Evolutionary conservation across 2,888 invertebrate genomes (phyloP), one percentile per base, ranked within the genome.

Genomic region (Disparrhopalites patrizii): DNA sequence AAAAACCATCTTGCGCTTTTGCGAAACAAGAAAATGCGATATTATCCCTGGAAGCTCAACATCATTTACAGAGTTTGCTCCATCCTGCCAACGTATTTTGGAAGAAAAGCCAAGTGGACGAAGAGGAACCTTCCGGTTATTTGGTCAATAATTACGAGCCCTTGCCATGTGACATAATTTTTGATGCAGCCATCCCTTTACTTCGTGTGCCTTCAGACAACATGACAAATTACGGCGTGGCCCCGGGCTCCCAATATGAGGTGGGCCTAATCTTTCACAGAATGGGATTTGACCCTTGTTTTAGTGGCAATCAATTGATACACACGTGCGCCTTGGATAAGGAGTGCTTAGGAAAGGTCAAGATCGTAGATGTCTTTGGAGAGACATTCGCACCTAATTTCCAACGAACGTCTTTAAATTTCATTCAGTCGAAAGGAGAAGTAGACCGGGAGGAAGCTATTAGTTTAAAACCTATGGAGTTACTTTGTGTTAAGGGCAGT

Each of bases 1-100:
- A 96, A 66, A 23, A 8, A 23, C 47, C 47, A 2, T 23, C 47
- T 2, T 47, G 47, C n/a, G 47, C 8, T 3, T 3, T 8, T 4
- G 3, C 23, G 3, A 13, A 47, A 15, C 3, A 20, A 3, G 8
- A 5, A 3, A 40, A 40, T 15, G 3, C 3, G 4, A 3, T 13
- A 3, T 47, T 47, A 13, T 47, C 47, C 3, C n/a, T 47, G 23
- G 47, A 47, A 23, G 47, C 47, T 10, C 47, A 47, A 7, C 47
- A 47, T 13, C 47, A 47, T 23, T n/a, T 47, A 2, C 47, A 47
- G 10, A 10, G 7, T 3, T 23, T 47, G 13, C 23, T 47, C 3
- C 25, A 47, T 20, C 47, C 47, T 47, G n/a, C n/a, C n/a, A n/a
- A n/a, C n/a, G n/a, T n/a, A n/a, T n/a, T n/a, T n/a, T n/a, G n/a